Base-by-base conservation (phyloP, 2,888 invertebrate genomes). In the Luffia ferchaultella region DNA sequence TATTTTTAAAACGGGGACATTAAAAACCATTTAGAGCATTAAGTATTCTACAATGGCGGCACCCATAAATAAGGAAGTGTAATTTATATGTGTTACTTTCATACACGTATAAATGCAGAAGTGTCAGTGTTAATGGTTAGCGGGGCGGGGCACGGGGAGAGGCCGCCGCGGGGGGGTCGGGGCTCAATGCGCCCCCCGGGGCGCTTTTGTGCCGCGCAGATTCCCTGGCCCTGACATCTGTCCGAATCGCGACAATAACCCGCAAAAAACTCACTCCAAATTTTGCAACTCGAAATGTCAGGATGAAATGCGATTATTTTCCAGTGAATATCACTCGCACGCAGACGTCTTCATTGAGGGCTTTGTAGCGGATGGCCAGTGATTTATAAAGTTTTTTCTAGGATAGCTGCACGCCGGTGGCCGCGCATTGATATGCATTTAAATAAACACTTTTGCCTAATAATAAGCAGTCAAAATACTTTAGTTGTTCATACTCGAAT, bases 21-120 rank as follows among this genome's bases (percentile, higher is more conserved):
- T 80, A 76, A 77, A 79, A 77, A 76, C 74, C 76, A 79, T 83
- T 83, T 79, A 79, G 73, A 73, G 75, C 70, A 73, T 77, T 76
- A 74, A 76, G 78, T 75, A 71, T 76, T 72, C 69, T 69, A 63
- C 17, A 48, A 48, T 20, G 42, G 60, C 64, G 67, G 71, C 64
- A 68, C 71, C 67, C 67, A 73, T 73, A 76, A 75, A 76, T 75
- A 73, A 69, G 74, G 72, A 46, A 72, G 70, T 72, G 75, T 77
- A 75, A 76, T 71, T 76, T 73, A 72, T 67, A 66, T 64, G 69
- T 67, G 70, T 73, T 75, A 78, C 77, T 78, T 78, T 68, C 74
- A 71, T 77, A 73, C 68, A 70, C 66, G 65, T 74, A 71, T 73
- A 66, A 72, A 72, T 72, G 73, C 73, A 56, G 73, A 79, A 74